Conservation (phyloP, 2,113 vertebrate species). For the Synchiropus splendidus region DNA sequence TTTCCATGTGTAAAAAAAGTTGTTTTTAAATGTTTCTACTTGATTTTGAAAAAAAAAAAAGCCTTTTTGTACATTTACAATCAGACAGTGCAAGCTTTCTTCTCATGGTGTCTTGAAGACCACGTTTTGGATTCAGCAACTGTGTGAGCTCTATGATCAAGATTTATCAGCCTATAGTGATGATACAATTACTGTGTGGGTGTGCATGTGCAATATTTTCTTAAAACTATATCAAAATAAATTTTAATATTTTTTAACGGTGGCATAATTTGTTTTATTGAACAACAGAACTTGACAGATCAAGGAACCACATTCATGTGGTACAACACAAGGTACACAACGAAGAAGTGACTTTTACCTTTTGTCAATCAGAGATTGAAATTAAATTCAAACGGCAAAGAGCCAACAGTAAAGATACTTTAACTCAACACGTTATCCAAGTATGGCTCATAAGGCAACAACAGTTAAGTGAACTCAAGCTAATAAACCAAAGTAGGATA, state of each 20-base stretch:
- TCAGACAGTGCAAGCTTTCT: slow-evolving; percentile 77
- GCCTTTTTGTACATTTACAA: slow-evolving; percentile 97
- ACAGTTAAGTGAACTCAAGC: no score
- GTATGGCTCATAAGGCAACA: no score
- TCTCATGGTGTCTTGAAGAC: slow-evolving; percentile 91
- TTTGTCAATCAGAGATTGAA: no score
- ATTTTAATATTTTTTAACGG: slow-evolving; percentile 92
- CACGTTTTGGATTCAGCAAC: slow-evolving; percentile 79
- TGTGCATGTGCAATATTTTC: slow-evolving; percentile 93
- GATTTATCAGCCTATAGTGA: slow-evolving; percentile 74
- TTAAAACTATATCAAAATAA: slow-evolving; percentile 73
- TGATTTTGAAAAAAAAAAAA: slow-evolving; percentile 98
- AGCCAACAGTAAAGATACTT: no score
- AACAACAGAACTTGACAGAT: neutral
- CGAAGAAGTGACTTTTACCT: no score
- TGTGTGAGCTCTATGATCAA: slow-evolving; percentile 79
- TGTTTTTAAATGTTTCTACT: slow-evolving; percentile 99
- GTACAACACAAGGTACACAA: no score
- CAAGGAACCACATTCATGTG: no score
- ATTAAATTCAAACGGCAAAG: no score
- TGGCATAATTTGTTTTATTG: slow-evolving; percentile 20
- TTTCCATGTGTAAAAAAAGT: slow-evolving; percentile 89
- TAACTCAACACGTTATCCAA: no score
- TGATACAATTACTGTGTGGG: slow-evolving; percentile 82
- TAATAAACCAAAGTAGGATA: no score